A percentile compares a stretch with the other conserved stretches of the same genome.
These are phyloP conservation scores for Cephalopachus bancanus DNA, from an alignment of 2,797 vertebrate species.

Conservation along the genomic window DNA sequence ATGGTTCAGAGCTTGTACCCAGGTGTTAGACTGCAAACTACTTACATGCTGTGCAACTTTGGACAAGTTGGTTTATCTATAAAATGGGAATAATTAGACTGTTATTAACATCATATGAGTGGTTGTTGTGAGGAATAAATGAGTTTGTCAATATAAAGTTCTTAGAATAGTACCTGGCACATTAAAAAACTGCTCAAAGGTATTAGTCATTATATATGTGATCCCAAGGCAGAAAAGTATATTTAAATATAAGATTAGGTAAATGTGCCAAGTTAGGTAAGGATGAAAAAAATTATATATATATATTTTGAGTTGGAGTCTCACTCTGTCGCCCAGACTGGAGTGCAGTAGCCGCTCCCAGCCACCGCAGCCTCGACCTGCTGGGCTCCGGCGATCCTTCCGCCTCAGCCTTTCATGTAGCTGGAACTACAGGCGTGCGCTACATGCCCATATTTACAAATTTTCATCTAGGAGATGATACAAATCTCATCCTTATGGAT, in stretches of 20 bases:
- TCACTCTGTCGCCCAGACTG: too few species aligned
- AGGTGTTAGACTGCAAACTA: neutral
- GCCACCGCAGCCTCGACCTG: too few species aligned
- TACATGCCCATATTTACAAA: neutral
- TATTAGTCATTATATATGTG: neutral
- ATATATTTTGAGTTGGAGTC: too few species aligned
- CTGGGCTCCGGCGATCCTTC: too few species aligned
- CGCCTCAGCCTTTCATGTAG: too few species aligned
- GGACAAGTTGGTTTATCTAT: neutral
- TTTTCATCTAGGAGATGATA: constrained; percentile 11
- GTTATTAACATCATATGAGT: neutral
- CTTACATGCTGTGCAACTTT: neutral
- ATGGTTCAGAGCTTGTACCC: neutral
- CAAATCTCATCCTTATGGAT: constrained; percentile 17
- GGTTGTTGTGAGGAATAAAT: neutral
- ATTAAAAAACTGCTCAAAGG: constrained; percentile 19
- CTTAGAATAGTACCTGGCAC: neutral
- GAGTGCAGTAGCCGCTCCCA: too few species aligned
- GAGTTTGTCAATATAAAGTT: constrained; percentile 22
- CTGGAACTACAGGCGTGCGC: too few species aligned
- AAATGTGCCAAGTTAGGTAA: constrained; percentile 25
- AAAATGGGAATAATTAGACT: neutral
- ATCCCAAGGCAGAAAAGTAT: neutral
- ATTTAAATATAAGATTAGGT: constrained; percentile 43
- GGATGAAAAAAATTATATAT: neutral